phyloP scores from a whole-genome alignment of 2,888 invertebrate species.

The Macrophya alboannulata region DNA sequence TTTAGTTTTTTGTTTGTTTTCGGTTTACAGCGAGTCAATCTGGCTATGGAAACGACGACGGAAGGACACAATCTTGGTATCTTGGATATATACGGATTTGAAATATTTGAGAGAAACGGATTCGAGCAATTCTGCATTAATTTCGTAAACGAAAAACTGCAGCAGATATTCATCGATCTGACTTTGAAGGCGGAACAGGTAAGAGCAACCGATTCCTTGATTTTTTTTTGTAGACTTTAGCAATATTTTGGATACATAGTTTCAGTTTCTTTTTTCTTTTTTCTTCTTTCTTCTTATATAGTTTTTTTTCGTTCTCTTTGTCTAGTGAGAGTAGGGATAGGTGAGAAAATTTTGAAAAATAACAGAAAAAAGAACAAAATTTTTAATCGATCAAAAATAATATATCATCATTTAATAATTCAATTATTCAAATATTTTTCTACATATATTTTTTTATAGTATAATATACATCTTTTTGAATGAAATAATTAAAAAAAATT shows the following conservation, averaged over 20 bases:
- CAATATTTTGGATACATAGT: not conserved
- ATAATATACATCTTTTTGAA: not conserved
- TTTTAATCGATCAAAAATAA: not conserved
- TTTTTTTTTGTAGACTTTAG: constrained; percentile 27
- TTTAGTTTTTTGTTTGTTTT: constrained; percentile 3
- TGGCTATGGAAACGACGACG: constrained; percentile 83
- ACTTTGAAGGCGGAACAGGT: constrained; percentile 87
- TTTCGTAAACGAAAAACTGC: constrained; percentile 87
- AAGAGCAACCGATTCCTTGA: constrained; percentile 63
- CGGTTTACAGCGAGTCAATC: constrained; percentile 82
- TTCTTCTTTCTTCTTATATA: not conserved
- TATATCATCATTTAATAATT: not conserved
- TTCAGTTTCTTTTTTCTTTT: not conserved
- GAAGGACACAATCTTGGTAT: constrained; percentile 83
- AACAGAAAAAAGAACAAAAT: not conserved
- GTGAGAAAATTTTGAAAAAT: not conserved
- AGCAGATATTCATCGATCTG: constrained; percentile 88
- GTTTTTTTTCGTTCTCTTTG: not conserved
- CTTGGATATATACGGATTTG: constrained; percentile 88
- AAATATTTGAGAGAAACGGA: constrained; percentile 86
- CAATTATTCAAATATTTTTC: no score
- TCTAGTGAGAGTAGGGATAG: not conserved
- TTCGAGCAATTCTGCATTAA: constrained; percentile 89
- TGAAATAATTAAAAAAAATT: no score
- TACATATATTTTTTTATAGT: not conserved